These are phyloP conservation scores for Drosophila lutescens DNA, from an alignment of 2,888 invertebrate genomes.

Conservation along the genomic window DNA sequence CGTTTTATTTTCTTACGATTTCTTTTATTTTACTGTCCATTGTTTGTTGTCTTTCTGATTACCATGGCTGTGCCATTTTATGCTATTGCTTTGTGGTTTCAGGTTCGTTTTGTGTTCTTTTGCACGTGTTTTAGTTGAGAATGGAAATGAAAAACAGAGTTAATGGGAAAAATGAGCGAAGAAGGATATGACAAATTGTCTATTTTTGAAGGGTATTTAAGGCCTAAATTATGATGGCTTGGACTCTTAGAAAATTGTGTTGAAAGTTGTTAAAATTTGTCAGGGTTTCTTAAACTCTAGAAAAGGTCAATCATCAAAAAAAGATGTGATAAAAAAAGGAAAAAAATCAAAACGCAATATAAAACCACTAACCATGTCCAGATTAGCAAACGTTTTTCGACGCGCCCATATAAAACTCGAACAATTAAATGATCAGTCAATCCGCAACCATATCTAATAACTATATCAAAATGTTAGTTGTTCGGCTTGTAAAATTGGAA, in stretches of 20 bases:
- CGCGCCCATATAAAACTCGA: conserved; percentile 6
- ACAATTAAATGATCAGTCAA: conserved; percentile 42
- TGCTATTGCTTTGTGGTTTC: conserved; percentile 38
- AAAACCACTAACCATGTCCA: conserved; percentile 6
- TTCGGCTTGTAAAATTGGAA: conserved; percentile 48
- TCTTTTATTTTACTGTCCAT: conserved; percentile 10
- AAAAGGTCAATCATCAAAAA: background rate
- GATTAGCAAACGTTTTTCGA: conserved; percentile 2
- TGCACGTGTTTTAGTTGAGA: conserved; percentile 66
- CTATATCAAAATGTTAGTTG: conserved; percentile 58
- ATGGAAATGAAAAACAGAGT: conserved; percentile 19
- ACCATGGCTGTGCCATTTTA: conserved; percentile 42
- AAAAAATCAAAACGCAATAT: too few species aligned
- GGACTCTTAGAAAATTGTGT: background rate
- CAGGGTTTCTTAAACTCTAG: background rate
- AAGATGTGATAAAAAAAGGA: background rate
- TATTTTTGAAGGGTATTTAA: conserved; percentile 16
- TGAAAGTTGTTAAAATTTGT: background rate
- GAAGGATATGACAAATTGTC: conserved; percentile 38
- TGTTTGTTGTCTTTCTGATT: conserved; percentile 36
- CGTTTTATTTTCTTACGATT: conserved; percentile 33
- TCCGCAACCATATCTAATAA: conserved; percentile 59
- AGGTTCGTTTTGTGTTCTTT: conserved; percentile 42
- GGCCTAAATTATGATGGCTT: background rate
- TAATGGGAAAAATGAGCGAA: conserved; percentile 6